Percentiles rank a stretch among this genome's conserved stretches.
Evolutionary conservation across 2,888 invertebrate genomes (phyloP).

Genomic region (Yponomeuta malinellus): DNA sequence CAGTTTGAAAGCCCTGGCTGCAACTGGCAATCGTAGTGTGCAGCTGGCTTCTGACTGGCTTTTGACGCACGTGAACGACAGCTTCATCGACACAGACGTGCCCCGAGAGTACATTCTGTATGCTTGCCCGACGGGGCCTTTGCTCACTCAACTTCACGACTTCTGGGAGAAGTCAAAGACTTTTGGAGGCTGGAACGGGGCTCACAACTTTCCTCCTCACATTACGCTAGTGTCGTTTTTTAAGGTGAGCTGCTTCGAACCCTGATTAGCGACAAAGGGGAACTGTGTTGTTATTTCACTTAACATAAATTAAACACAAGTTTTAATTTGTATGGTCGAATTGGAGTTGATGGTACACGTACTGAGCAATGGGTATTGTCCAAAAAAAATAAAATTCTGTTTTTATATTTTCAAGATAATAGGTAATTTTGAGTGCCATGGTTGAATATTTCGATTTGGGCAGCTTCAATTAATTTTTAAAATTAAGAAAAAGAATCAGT

Average conservation of each 20-base stretch:
- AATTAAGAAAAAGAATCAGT: too few relatives aligned
- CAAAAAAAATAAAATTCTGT: too few relatives aligned
- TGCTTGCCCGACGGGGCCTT: slow-evolving; percentile 87
- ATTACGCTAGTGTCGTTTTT: slow-evolving; percentile 93
- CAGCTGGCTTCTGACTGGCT: slow-evolving; percentile 95
- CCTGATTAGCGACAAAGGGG: too few relatives aligned
- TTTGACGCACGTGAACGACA: slow-evolving; percentile 91
- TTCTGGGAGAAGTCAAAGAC: slow-evolving; percentile 87
- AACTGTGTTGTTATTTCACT: too few relatives aligned
- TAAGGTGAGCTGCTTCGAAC: slow-evolving; percentile 72
- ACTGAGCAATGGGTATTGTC: too few relatives aligned
- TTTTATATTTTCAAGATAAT: too few relatives aligned
- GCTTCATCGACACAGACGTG: slow-evolving; percentile 83
- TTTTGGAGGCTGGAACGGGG: slow-evolving; percentile 90
- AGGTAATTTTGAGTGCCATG: too few relatives aligned
- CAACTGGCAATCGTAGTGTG: slow-evolving; percentile 91
- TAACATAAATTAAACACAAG: too few relatives aligned
- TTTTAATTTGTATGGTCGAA: too few relatives aligned
- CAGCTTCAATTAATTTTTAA: too few relatives aligned
- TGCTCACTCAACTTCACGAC: slow-evolving; percentile 81
- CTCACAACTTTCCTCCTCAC: slow-evolving; percentile 92
- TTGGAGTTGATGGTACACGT: too few relatives aligned
- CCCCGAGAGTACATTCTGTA: slow-evolving; percentile 92
- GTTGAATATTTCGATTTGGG: too few relatives aligned
- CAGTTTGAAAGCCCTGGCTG: slow-evolving; percentile 92